A percentile compares a stretch with the other conserved stretches of the same genome.
These are phyloP conservation scores for Danio tinwini DNA, from an alignment of 2,797 vertebrate species.

Conservation along the genomic window DNA sequence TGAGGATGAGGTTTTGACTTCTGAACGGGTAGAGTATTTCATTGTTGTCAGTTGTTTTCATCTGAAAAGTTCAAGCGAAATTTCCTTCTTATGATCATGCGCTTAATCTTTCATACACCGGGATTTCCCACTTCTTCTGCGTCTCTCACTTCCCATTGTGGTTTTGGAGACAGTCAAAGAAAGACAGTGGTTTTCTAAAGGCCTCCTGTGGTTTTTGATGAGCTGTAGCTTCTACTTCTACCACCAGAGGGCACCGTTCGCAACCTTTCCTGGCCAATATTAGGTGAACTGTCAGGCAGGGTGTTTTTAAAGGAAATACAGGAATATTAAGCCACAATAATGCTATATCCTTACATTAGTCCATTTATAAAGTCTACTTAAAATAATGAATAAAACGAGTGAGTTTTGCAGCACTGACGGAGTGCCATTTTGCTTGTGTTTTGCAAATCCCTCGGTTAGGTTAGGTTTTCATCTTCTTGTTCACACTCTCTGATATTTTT, in stretches of 20 bases:
- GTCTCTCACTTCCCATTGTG: conserved; percentile 4
- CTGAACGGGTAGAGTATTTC: not conserved
- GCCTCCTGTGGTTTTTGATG: not conserved
- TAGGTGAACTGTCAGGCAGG: too few relatives aligned
- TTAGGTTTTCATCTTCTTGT: too few relatives aligned
- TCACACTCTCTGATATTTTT: too few relatives aligned
- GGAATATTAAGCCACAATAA: too few relatives aligned
- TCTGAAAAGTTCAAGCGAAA: conserved; percentile 6
- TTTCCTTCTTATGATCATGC: not conserved
- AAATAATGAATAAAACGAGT: too few relatives aligned
- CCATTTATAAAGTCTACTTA: too few relatives aligned
- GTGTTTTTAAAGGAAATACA: too few relatives aligned
- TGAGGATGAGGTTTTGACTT: not conserved
- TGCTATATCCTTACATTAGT: too few relatives aligned
- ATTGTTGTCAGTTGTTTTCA: not conserved
- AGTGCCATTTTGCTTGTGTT: too few relatives aligned
- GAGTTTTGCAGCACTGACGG: too few relatives aligned
- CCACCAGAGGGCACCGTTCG: not conserved
- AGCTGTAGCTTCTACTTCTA: not conserved
- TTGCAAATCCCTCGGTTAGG: too few relatives aligned
- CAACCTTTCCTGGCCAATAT: not conserved
- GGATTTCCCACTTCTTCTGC: not conserved
- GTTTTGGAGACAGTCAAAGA: conserved; percentile 4
- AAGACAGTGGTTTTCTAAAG: not conserved
- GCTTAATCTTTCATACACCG: not conserved